phyloP scores from a whole-genome alignment of 2,113 vertebrate species.

The Pseudorhombus dupliciocellatus region DNA sequence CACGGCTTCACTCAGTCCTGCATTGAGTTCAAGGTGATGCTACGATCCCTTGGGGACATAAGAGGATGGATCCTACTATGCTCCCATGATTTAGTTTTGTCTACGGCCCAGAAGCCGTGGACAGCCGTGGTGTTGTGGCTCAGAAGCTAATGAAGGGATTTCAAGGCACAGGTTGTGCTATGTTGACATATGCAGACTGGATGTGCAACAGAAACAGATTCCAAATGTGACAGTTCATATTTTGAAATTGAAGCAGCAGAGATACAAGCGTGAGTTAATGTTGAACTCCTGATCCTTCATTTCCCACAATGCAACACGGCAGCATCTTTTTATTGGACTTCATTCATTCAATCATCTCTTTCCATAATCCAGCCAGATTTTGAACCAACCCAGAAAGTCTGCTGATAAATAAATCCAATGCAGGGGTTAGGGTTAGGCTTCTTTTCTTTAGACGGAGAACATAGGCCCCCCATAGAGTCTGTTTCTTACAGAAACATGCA shows the following conservation, averaged over 20 bases:
- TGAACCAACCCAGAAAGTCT: neutral
- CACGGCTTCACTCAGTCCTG: constrained; percentile 71
- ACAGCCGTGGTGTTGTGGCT: constrained; percentile 28
- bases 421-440: neutral
- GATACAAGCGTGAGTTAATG: neutral
- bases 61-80: constrained; percentile 54
- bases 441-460: neutral
- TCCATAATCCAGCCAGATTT: neutral
- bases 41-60: constrained; percentile 48
- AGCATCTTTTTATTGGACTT: neutral
- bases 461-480: too few species aligned
- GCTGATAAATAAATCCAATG: neutral
- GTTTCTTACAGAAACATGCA: too few species aligned
- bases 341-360: neutral
- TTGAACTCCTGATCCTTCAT: neutral
- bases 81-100: constrained; percentile 77
- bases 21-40: constrained; percentile 71
- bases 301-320: neutral
- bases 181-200: constrained; percentile 33
- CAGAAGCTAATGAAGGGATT: constrained; percentile 54
- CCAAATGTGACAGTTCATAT: neutral
- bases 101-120: constrained; percentile 72
- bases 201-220: neutral
- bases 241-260: neutral
- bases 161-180: constrained; percentile 43